Percentiles rank a stretch among this genome's conserved stretches.
Evolutionary conservation across 1,140 invertebrate genomes (phyloP).

Genomic region (Nasonia vitripennis): DNA sequence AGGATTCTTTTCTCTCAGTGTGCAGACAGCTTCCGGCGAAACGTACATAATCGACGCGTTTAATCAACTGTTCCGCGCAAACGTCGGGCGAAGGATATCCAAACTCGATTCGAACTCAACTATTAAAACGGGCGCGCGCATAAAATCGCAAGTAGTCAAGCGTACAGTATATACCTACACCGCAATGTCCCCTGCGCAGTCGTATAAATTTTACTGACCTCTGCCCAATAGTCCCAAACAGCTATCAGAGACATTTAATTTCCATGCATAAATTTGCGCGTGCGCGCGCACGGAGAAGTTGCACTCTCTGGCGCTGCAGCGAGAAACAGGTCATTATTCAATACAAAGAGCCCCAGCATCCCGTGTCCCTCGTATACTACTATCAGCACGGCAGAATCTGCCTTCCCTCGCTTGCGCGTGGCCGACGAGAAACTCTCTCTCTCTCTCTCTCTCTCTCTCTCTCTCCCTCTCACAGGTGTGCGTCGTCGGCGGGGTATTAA

Average conservation of each 20-base stretch:
- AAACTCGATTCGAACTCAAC: not conserved
- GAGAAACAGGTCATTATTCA: constrained; percentile 4
- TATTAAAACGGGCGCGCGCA: not conserved
- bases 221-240: not conserved
- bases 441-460: too few relatives aligned
- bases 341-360: not conserved
- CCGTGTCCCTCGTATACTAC: not conserved
- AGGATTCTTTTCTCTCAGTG: too few relatives aligned
- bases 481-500: not conserved
- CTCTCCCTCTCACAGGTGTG: not conserved
- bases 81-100: too few relatives aligned
- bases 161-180: not conserved
- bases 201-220: not conserved
- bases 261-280: not conserved
- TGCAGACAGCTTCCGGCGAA: too few relatives aligned
- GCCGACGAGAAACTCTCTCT: not conserved
- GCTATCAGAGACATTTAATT: not conserved
- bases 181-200: not conserved
- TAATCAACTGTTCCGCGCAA: too few relatives aligned
- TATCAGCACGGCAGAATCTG: not conserved
- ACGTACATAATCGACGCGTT: too few relatives aligned
- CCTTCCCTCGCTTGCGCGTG: not conserved
- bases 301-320: too few relatives aligned
- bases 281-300: too few relatives aligned
- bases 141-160: not conserved